Base-by-base conservation (phyloP, 2,888 invertebrate species). In the Amphiduros pacificus region DNA sequence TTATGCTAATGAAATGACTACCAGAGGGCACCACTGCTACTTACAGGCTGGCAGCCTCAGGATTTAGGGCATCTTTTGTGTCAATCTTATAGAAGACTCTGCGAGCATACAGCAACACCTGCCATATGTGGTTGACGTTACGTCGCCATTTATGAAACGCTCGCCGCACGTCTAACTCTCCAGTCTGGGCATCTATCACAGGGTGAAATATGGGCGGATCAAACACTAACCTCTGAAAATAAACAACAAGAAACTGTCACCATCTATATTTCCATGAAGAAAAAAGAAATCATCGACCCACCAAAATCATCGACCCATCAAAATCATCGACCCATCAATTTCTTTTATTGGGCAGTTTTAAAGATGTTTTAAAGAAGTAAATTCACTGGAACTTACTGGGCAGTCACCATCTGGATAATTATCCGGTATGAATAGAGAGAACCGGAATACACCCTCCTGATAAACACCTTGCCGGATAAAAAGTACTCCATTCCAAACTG, bases 401-500 rank as follows among this genome's bases (percentile, higher is more conserved):
- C 90, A 89, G 75, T 88, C 89, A 63, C 89, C 88, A 82, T 91
- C 89, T 28, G 96, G 97, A 84, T 94, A 97, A 73, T 89, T 89
- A 66, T 92, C 91, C 61, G 95, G 93, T 77, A 97, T 87, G 71
- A 88, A 86, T 69, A 98, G 85, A 65, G 89, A 90, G 82, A 97
- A 97, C 74, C 94, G 89, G 82, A 96, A 94, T 59, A 95, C 87
- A 63, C 92, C 95, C 69, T 92, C 93, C 84, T 91, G 90, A 84
- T 94, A 97, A 67, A 89, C 85, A 26, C 96, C 96, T 82, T 90
- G 89, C 74, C 93, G 88, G 58, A 95, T 88, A 85, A 96, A 97
- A 77, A 94, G 87, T 27, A 94, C 90, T 69, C 94, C 94, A 86
- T 90, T 91, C 94, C 94, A 94, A 65, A 89, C 93, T 94, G 85